Conservation (phyloP, 1,140 invertebrate genomes). For the Heterodera carotae region DNA sequence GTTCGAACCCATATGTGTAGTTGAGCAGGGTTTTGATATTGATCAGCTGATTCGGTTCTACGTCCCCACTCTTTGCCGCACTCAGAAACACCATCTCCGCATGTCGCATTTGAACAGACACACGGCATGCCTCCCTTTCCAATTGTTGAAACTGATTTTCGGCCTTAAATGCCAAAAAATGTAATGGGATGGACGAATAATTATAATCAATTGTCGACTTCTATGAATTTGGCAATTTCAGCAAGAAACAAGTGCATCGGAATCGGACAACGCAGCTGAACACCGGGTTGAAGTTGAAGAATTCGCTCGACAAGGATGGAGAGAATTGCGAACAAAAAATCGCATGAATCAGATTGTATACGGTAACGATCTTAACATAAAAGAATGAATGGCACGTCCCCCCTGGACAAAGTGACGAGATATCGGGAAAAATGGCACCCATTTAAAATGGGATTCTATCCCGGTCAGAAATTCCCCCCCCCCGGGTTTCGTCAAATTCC, state of each 20-base stretch:
- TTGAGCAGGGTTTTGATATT: slow-evolving; percentile 46
- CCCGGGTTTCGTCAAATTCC: too few species aligned
- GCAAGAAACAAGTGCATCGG: slow-evolving; percentile 52
- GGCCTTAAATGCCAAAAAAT: slow-evolving; percentile 31
- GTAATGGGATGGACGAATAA: slow-evolving; percentile 3
- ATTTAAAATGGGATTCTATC: too few species aligned
- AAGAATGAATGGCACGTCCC: slow-evolving; percentile 15
- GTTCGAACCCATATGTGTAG: slow-evolving; percentile 43
- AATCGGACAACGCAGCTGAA: slow-evolving; percentile 48
- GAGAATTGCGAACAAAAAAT: slow-evolving; percentile 50
- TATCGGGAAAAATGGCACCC: too few species aligned
- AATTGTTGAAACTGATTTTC: slow-evolving; percentile 31
- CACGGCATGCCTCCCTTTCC: slow-evolving; percentile 36
- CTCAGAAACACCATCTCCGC: slow-evolving; percentile 48
- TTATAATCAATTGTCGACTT: too few species aligned
- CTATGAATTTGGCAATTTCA: slow-evolving; percentile 40
- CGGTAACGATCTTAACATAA: slow-evolving; percentile 46
- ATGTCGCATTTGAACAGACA: slow-evolving; percentile 52
- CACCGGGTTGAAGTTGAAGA: slow-evolving; percentile 45
- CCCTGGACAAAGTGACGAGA: too few species aligned
- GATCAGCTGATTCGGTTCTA: slow-evolving; percentile 25
- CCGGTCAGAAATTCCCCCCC: too few species aligned
- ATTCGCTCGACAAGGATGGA: slow-evolving; percentile 42
- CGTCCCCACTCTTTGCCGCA: slow-evolving; percentile 47
- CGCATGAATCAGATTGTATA: slow-evolving; percentile 49